Conservation (phyloP, 2,113 vertebrate genomes). For the Scomber colias region DNA sequence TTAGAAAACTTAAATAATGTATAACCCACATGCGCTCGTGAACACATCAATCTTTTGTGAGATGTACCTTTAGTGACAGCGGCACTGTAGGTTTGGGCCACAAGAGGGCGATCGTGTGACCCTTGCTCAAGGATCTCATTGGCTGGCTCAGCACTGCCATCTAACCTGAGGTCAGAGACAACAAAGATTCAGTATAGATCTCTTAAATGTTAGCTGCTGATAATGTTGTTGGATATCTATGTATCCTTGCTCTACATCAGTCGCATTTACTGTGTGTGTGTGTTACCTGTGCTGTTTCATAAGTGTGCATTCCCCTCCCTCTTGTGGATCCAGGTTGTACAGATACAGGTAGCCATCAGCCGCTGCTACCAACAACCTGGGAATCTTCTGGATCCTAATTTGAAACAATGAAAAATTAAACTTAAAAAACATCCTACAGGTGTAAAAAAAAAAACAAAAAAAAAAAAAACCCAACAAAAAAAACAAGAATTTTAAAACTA, state of each 20-base stretch:
- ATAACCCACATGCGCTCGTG: not conserved
- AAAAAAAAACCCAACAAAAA: not conserved
- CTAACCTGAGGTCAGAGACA: conserved; percentile 85
- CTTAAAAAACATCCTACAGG: no score
- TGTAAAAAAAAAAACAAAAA: no score
- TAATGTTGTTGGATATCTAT: no score
- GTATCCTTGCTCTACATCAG: not conserved
- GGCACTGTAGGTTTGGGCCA: conserved; percentile 90
- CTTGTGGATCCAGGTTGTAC: conserved; percentile 98
- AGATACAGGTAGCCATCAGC: conserved; percentile 97
- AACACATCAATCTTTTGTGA: not conserved
- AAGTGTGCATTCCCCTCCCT: conserved; percentile 96
- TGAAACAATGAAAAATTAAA: not conserved
- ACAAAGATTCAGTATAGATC: not conserved
- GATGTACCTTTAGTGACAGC: conserved; percentile 89
- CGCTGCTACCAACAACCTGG: conserved; percentile 93
- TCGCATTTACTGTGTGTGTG: not conserved
- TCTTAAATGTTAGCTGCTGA: no score
- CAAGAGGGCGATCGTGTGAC: conserved; percentile 92
- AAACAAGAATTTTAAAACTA: not conserved
- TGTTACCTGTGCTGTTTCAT: conserved; percentile 98
- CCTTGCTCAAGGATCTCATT: conserved; percentile 96
- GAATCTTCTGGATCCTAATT: conserved; percentile 96
- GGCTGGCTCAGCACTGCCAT: conserved; percentile 93
- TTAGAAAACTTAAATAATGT: not conserved